Base-by-base conservation (phyloP, 2,113 vertebrate species). In the Nothobranchius furzeri region DNA sequence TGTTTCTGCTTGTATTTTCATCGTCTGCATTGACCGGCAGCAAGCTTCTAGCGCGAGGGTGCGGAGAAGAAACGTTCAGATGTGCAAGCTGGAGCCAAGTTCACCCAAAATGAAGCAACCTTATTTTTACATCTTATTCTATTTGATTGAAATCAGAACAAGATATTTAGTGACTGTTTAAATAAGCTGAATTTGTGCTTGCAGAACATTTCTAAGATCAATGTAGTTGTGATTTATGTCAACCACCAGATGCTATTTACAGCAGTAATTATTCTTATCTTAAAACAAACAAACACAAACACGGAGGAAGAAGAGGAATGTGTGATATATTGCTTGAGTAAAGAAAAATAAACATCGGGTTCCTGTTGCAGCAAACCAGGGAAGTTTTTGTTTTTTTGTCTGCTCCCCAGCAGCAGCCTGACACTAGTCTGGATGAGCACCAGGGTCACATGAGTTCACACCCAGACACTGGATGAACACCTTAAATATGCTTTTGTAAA, bases 121-220 rank as follows among this genome's bases (percentile, higher is more conserved):
- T 40, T 40, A 1, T 40, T 40, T 40, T 4, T 20, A 20, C 20
- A 20, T 20, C 20, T 20, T 20, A 20, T 20, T 20, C 20, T 1
- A 20, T 20, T 20, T 20, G 20, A 20, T 20, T 11, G 40, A 11
- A 45, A 3, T 45, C 43, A 45, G 43, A 10, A 11, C 40, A 42
- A 45, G 9, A 45, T 3, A 13, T 70, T 76, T 53, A 79, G 65
- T 74, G 46, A 49, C 77, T 82, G 54, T 73, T 82, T 45, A 40
- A 40, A 40, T 7, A 7, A 40, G 9, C 37, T 68, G 70, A 70
- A 4, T 4, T 20, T 30, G 30, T 4, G 4, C 30, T 56, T 52
- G 42, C 63, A 62, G 60, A 72, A 52, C 46, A 67, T 64, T 73
- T 75, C 66, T 58, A 78, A 30, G 30, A 30, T 88, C 85, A 85